phyloP scores from a whole-genome alignment of 1,140 invertebrate species.

The Saccostrea echinata region DNA sequence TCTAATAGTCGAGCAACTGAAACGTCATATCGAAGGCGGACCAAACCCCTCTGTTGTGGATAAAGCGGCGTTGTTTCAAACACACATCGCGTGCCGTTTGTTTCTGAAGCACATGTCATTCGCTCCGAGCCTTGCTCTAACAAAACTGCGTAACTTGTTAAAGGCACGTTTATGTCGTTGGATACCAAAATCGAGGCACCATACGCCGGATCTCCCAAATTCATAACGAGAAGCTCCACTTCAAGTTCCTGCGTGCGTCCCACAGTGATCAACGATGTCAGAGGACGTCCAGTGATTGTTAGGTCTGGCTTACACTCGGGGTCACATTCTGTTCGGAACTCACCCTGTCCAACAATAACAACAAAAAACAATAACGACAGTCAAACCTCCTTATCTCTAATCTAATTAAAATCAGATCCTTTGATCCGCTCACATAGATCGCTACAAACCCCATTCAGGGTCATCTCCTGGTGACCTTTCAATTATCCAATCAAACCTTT shows the following conservation, averaged over 20 bases:
- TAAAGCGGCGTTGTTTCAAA: not conserved
- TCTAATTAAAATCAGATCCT: no score
- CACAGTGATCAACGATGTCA: not conserved
- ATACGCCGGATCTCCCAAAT: slow-evolving; percentile 4
- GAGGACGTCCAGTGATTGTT: not conserved
- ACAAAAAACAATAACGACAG: not conserved
- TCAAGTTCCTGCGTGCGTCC: not conserved
- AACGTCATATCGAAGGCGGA: not conserved
- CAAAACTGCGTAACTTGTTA: not conserved
- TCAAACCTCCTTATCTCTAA: no score
- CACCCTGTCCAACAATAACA: not conserved
- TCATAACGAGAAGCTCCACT: not conserved
- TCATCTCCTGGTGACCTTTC: no score
- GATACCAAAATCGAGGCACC: not conserved
- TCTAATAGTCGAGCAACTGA: not conserved
- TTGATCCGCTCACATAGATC: no score
- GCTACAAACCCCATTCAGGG: no score
- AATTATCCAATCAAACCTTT: no score
- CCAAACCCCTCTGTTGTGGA: not conserved
- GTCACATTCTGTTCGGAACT: not conserved
- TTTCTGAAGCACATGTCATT: not conserved
- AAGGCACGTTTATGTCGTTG: not conserved
- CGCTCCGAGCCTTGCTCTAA: not conserved
- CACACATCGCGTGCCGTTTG: not conserved
- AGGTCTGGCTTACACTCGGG: not conserved